phyloP scores from a whole-genome alignment of 2,888 invertebrate species.

The Phengaris arion region DNA sequence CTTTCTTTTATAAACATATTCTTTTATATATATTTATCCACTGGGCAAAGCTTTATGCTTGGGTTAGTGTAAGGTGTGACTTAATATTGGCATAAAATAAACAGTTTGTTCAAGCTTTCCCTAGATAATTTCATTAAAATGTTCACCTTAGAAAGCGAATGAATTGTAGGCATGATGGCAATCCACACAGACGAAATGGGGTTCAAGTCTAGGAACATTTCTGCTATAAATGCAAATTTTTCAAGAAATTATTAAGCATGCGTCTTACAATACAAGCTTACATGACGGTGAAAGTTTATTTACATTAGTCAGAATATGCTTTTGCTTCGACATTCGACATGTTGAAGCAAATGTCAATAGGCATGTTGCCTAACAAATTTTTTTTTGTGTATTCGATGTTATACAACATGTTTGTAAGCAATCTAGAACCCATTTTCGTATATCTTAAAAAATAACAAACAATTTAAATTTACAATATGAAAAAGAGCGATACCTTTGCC shows the following conservation, averaged over 20 bases:
- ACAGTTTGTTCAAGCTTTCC: constrained; percentile 63
- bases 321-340: background rate
- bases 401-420: no score
- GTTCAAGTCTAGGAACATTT: constrained; percentile 46
- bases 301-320: background rate
- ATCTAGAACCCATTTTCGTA: no score
- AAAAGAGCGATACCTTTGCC: no score
- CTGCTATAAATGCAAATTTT: constrained; percentile 47
- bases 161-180: constrained; percentile 54
- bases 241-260: background rate
- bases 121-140: constrained; percentile 58
- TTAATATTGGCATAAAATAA: constrained; percentile 47
- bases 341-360: no score
- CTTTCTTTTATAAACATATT: no score
- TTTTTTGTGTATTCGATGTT: no score
- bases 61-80: background rate
- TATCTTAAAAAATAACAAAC: no score
- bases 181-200: constrained; percentile 45
- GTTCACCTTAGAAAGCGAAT: constrained; percentile 62
- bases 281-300: background rate
- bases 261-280: background rate
- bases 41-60: no score
- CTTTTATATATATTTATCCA: no score
- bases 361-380: no score
- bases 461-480: no score